Evolutionary conservation across 1,140 invertebrate species (phyloP), one percentile per base, ranked within the genome.

Genomic region (Orussus abietinus): DNA sequence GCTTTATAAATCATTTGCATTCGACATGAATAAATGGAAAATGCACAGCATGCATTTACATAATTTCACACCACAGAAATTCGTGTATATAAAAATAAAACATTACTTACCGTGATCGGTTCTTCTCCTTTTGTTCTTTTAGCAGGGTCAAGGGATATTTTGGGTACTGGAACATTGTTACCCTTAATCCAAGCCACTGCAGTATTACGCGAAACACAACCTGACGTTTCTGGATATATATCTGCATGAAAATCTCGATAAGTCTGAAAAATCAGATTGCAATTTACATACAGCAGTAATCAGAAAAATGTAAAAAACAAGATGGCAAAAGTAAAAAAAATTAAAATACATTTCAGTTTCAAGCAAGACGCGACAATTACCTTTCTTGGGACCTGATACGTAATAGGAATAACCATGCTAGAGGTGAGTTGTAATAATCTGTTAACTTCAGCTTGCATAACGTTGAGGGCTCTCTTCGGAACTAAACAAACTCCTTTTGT

Each of bases 401-500:
- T 92, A 30, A 94, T 86, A 5, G 91, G 90, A 62, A 94, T 85
- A 13, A 97, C 87, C 49, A 86, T 84, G 33, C 82, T 83, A 4
- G 87, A 85, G 2, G 88, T 86, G 13, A 97, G 74, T 49, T 96
- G 84, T 5, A 96, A 69, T 10, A 97, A 74, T 54, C 92, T 75
- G 70, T 96, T 93, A 2, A 96, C 92, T 77, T 97, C 92, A 1
- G 88, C 91, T 53, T 92, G 85, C 93, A 96, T 96, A 2, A 96
- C 90, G 60, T 89, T 85, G 6, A 97, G 72, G 1, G 90, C 90
- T 53, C 90, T 75, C 71, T 97, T 97, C 5, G 93, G 92, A 21
- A 96, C 84, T 28, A 96, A 59, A 59, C 89, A 92, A 11, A 88
- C 89, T 9, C 92, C 92, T 72, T 95, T 95, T 0, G 90, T 92